These are phyloP conservation scores for Drosophila peninsularis DNA, from an alignment of 2,888 invertebrate genomes.

Conservation along the genomic window DNA sequence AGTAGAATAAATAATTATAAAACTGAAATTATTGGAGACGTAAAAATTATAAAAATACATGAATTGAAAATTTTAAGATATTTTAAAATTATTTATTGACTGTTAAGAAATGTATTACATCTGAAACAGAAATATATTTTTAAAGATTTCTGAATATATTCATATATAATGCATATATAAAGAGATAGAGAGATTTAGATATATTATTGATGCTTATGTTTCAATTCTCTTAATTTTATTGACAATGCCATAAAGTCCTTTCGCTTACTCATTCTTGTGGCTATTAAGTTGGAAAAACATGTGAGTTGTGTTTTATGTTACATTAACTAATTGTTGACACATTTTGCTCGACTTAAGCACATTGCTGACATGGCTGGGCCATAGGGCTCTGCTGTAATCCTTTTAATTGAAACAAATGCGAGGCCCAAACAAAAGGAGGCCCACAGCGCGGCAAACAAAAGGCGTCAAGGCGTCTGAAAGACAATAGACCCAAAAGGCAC, in stretches of 20 bases:
- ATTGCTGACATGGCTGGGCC: slow-evolving; percentile 49
- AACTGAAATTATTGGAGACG: neutral
- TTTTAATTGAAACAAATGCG: slow-evolving; percentile 79
- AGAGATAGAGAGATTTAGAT: no score
- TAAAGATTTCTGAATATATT: no score
- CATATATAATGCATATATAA: no score
- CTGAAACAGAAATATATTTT: no score
- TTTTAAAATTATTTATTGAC: neutral
- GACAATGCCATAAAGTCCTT: neutral
- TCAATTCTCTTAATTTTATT: neutral
- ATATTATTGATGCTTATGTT: neutral
- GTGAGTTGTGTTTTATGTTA: slow-evolving; percentile 1
- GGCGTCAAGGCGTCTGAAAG: slow-evolving; percentile 82
- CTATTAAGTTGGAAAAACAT: neutral
- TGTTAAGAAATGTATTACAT: no score
- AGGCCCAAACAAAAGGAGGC: slow-evolving; percentile 35
- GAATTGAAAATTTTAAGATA: neutral
- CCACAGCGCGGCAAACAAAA: slow-evolving; percentile 51
- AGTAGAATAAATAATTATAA: neutral
- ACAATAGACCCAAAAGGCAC: slow-evolving; percentile 57
- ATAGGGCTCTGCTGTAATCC: slow-evolving; percentile 52
- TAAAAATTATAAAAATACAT: neutral
- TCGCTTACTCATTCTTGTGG: neutral
- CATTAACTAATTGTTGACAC: slow-evolving; percentile 69
- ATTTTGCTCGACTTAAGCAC: slow-evolving; percentile 49